Evolutionary conservation across 2,797 vertebrate species (phyloP).

Genomic region (Halcyon badia): DNA sequence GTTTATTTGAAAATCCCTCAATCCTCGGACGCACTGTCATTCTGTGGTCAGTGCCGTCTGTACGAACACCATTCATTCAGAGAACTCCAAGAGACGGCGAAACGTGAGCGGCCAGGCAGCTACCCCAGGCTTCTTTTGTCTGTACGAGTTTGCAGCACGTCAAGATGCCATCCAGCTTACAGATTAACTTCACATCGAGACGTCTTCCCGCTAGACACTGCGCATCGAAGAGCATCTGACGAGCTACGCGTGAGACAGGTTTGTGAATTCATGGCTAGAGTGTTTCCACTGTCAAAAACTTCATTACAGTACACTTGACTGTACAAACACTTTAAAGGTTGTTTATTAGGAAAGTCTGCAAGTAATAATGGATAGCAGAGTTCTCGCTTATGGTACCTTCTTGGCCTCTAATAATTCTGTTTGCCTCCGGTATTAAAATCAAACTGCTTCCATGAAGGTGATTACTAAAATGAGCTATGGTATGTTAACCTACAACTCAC

Average conservation of each 20-base stretch:
- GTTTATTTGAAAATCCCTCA: constrained; percentile 77
- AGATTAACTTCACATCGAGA: not conserved
- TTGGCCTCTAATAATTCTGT: constrained; percentile 77
- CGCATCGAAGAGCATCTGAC: constrained; percentile 38
- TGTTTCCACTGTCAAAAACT: constrained; percentile 75
- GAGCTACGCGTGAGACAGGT: constrained; percentile 32
- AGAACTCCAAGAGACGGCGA: constrained; percentile 35
- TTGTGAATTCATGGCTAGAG: constrained; percentile 38
- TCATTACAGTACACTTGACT: constrained; percentile 80
- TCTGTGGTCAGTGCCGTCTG: constrained; percentile 19
- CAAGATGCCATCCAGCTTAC: constrained; percentile 1
- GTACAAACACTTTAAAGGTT: constrained; percentile 82
- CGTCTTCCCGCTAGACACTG: constrained; percentile 17
- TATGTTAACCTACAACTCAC: constrained; percentile 84
- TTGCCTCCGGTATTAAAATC: constrained; percentile 79
- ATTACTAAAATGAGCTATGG: constrained; percentile 81
- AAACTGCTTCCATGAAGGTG: constrained; percentile 78
- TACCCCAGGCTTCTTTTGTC: constrained; percentile 11
- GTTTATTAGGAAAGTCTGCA: constrained; percentile 80
- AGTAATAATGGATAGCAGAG: constrained; percentile 77
- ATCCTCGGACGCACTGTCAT: constrained; percentile 73
- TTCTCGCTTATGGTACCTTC: constrained; percentile 72
- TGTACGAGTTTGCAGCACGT: constrained; percentile 48
- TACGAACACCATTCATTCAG: constrained; percentile 33
- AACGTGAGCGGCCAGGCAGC: constrained; percentile 33